A percentile compares a stretch with the other conserved stretches of the same genome.
Evolutionary conservation across 2,888 invertebrate genomes (phyloP).

Genomic region (Brachynemurus nebulosus): DNA sequence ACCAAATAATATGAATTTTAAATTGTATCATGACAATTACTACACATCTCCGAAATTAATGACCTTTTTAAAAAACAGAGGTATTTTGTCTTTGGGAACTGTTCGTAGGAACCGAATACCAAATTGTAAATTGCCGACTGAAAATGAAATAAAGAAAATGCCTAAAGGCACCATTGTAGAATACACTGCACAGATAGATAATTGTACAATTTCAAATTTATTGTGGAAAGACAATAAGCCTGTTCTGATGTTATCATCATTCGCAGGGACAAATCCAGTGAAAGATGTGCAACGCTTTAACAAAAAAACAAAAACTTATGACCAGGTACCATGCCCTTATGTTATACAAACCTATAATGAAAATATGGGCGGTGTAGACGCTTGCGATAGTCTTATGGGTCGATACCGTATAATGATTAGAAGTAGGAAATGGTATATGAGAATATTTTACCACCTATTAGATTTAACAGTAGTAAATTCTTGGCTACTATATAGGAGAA

Average conservation of each 20-base stretch:
- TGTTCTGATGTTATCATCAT: not conserved
- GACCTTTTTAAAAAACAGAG: conserved; percentile 12
- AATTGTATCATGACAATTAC: conserved; percentile 17
- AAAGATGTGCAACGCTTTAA: not conserved
- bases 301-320: not conserved
- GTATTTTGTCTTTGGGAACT: conserved; percentile 16
- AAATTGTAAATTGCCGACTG: conserved; percentile 14
- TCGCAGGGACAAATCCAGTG: not conserved
- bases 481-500: too few species aligned
- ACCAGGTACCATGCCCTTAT: not conserved
- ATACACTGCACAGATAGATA: conserved; percentile 1
- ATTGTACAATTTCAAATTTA: not conserved
- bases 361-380: not conserved
- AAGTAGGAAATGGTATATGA: too few species aligned
- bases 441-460: too few species aligned
- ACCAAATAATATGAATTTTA: conserved; percentile 16
- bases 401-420: not conserved
- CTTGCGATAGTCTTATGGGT: not conserved
- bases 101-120: conserved; percentile 15
- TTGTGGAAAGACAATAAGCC: not conserved
- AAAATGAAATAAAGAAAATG: not conserved
- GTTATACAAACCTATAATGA: not conserved
- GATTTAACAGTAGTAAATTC: too few species aligned
- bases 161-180: conserved; percentile 5
- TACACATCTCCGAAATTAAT: conserved; percentile 16